Evolutionary conservation across 2,113 vertebrate genomes (phyloP), one percentile per base, ranked within the genome.

Genomic region (Suncus etruscus): DNA sequence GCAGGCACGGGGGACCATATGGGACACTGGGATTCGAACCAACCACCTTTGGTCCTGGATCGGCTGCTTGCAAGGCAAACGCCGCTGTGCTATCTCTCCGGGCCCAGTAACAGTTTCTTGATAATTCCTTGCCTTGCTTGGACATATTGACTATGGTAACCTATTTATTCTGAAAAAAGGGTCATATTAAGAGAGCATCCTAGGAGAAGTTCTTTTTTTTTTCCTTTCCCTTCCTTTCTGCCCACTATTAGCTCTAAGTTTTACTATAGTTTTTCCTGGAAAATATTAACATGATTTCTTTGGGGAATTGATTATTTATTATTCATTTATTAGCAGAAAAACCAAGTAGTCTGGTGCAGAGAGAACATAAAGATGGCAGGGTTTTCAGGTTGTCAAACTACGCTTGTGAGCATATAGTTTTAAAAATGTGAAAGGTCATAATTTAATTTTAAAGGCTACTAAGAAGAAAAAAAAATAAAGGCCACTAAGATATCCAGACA

Each of bases 71-170:
- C n/a, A n/a, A n/a, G n/a, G n/a, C n/a, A n/a, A n/a, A n/a, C n/a
- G n/a, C n/a, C n/a, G n/a, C n/a, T n/a, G n/a, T n/a, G n/a, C n/a
- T n/a, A n/a, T n/a, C n/a, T n/a, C n/a, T n/a, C n/a, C n/a, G n/a
- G n/a, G n/a, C n/a, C n/a, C n/a, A n/a, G n/a, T 39, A 86, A 31
- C n/a, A 61, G 22, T 79, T 22, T 54, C 11, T 72, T 94, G 61
- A 47, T 91, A 86, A 72, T 83, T 91, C 66, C 58, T 16, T 93
- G 61, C 7, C 45, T 86, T 61, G 24, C 65, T 83, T 86, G n/a
- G 70, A 10, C 54, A 9, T 88, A 48, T 73, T 85, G 61, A 84
- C 15, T 58, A 45, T 86, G 25, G 5, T 58, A 45, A 69, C 22
- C 29, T 74, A 10, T 86, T 77, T 47, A 66, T 73, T 83, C 3